phyloP scores from a whole-genome alignment of 2,113 vertebrate species.

The Thunnus maccoyii region DNA sequence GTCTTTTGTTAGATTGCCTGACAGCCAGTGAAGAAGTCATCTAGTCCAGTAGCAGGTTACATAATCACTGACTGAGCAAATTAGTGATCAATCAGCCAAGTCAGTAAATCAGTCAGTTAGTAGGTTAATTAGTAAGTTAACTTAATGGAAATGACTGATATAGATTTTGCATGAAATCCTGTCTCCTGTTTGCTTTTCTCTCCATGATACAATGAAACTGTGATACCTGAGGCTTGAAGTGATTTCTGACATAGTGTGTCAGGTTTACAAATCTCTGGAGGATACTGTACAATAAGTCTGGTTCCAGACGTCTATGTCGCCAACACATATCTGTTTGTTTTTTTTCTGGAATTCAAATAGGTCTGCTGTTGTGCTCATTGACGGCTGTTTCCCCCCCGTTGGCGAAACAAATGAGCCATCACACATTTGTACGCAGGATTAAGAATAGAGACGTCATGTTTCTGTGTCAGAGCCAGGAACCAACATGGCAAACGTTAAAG shows the following conservation, averaged over 20 bases:
- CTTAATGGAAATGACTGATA: constrained; percentile 37
- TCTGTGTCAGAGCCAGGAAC: neutral
- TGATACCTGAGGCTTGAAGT: constrained; percentile 20
- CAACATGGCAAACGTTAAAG: no score
- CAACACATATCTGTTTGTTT: constrained; percentile 11
- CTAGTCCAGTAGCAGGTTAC: constrained; percentile 35
- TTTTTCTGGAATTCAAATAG: neutral
- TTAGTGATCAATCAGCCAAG: constrained; percentile 60
- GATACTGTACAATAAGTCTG: neutral
- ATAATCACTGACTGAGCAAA: constrained; percentile 46
- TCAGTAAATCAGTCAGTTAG: constrained; percentile 37
- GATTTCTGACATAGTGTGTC: constrained; percentile 29
- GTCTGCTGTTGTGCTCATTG: constrained; percentile 10
- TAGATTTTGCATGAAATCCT: constrained; percentile 25
- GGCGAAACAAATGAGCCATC: constrained; percentile 3
- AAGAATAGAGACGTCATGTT: neutral
- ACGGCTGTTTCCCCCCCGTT: neutral
- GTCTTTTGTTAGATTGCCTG: constrained; percentile 29
- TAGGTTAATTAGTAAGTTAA: constrained; percentile 47
- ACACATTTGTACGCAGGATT: neutral
- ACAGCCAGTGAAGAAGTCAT: constrained; percentile 22
- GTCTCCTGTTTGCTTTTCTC: constrained; percentile 31
- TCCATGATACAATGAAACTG: constrained; percentile 20
- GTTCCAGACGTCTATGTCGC: constrained; percentile 26
- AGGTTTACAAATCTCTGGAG: constrained; percentile 26